A percentile compares a stretch with the other conserved stretches of the same genome.
Conservation (phyloP, 2,888 invertebrate genomes). For the Mythimna impura region DNA sequence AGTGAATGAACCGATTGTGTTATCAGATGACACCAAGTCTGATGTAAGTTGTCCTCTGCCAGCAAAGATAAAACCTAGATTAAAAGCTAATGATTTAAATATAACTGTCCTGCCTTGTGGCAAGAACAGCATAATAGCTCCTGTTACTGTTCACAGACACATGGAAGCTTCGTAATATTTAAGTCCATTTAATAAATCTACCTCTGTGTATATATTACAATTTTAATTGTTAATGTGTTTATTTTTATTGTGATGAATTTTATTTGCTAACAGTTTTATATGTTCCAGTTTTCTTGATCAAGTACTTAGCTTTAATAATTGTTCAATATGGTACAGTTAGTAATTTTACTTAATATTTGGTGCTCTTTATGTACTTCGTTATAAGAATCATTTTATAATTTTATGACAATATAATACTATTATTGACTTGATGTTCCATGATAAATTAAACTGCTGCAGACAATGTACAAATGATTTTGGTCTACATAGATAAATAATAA, state of each 20-base stretch:
- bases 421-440: slow-evolving; percentile 57
- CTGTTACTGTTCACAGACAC: slow-evolving; percentile 97
- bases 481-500: slow-evolving; percentile 59
- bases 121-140: slow-evolving; percentile 93
- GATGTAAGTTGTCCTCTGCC: slow-evolving; percentile 91
- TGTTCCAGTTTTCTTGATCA: slow-evolving; percentile 47
- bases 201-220: slow-evolving; percentile 71
- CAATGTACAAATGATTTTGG: slow-evolving; percentile 48
- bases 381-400: slow-evolving; percentile 51
- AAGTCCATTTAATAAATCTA: slow-evolving; percentile 73
- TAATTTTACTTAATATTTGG: slow-evolving; percentile 62
- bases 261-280: slow-evolving; percentile 60
- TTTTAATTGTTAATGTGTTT: slow-evolving; percentile 52
- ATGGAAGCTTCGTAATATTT: slow-evolving; percentile 94
- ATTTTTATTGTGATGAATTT: slow-evolving; percentile 61
- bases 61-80: slow-evolving; percentile 83
- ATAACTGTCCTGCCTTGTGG: slow-evolving; percentile 89
- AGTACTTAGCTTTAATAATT: slow-evolving; percentile 59
- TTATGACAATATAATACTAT: slow-evolving; percentile 36
- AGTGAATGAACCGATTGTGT: slow-evolving; percentile 91
- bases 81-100: slow-evolving; percentile 83
- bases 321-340: slow-evolving; percentile 50
- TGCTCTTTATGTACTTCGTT: slow-evolving; percentile 65
- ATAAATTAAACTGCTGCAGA: slow-evolving; percentile 34
- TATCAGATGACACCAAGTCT: slow-evolving; percentile 88